Evolutionary conservation across 1,140 invertebrate species (phyloP).

Genomic region (Ruditapes philippinarum): DNA sequence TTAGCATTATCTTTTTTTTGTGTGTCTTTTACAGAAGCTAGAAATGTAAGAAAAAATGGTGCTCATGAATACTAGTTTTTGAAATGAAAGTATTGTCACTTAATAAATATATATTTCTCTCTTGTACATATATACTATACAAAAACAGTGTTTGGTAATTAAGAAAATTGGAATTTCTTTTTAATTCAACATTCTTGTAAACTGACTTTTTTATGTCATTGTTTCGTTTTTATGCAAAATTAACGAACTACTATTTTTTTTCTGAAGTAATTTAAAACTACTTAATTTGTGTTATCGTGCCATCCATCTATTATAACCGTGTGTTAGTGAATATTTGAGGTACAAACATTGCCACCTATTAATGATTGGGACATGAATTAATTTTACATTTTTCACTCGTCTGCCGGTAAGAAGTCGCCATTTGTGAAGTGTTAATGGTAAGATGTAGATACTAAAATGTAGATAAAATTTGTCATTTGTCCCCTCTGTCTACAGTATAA

Average conservation of each 20-base stretch:
- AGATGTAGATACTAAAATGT: constrained; percentile 25
- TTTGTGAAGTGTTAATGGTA: constrained; percentile 52
- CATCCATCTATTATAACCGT: neutral
- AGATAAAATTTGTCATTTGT: constrained; percentile 60
- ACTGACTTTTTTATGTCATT: too few species aligned
- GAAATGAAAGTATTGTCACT: too few species aligned
- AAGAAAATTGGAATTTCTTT: too few species aligned
- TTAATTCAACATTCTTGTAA: too few species aligned
- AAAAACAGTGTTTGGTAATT: too few species aligned
- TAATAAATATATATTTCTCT: too few species aligned
- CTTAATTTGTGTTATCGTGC: constrained; percentile 9
- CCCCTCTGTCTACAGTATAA: neutral
- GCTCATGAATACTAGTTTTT: too few species aligned
- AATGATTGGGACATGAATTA: constrained; percentile 49
- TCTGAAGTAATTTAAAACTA: constrained; percentile 15
- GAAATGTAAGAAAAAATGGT: too few species aligned
- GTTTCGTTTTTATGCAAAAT: neutral
- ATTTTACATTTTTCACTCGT: constrained; percentile 57
- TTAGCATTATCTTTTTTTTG: too few species aligned
- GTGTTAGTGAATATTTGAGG: neutral
- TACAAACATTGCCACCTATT: neutral
- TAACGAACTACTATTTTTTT: neutral
- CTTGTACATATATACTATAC: too few species aligned
- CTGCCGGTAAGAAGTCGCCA: constrained; percentile 37
- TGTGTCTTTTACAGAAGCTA: too few species aligned